Evolutionary conservation across 2,113 vertebrate genomes (phyloP).

Genomic region (Cryptomyrus ogoouensis): DNA sequence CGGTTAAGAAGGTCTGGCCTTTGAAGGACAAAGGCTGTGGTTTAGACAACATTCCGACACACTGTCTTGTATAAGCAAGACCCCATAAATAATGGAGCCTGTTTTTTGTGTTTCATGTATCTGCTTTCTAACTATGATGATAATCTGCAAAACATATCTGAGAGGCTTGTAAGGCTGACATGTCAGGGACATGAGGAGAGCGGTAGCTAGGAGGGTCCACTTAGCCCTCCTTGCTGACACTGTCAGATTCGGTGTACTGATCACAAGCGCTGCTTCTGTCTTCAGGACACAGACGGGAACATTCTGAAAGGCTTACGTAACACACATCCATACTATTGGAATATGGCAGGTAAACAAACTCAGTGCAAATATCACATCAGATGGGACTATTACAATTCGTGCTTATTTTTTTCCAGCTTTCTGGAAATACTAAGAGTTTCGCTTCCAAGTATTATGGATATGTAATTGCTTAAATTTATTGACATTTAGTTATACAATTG

Average conservation of each 20-base stretch:
- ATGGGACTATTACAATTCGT: background rate
- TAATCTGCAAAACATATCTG: background rate
- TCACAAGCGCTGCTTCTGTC: background rate
- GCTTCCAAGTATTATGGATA: background rate
- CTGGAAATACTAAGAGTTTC: background rate
- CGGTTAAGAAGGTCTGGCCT: background rate
- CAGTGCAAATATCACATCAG: background rate
- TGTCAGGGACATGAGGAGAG: background rate
- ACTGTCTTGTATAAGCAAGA: background rate
- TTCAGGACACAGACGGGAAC: background rate
- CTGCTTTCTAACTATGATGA: background rate
- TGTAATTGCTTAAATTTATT: background rate
- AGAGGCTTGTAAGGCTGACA: background rate
- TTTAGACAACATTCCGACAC: background rate
- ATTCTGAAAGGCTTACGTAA: background rate
- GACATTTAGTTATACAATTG: background rate
- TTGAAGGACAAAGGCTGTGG: background rate
- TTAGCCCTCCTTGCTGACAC: too few species aligned
- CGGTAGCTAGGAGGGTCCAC: background rate
- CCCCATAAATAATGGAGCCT: background rate
- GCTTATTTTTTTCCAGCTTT: background rate
- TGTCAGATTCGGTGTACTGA: background rate
- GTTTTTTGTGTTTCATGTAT: background rate
- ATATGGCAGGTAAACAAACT: background rate
- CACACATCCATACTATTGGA: background rate